Conservation (phyloP, 2,888 invertebrate genomes). For the Rhingia campestris region DNA sequence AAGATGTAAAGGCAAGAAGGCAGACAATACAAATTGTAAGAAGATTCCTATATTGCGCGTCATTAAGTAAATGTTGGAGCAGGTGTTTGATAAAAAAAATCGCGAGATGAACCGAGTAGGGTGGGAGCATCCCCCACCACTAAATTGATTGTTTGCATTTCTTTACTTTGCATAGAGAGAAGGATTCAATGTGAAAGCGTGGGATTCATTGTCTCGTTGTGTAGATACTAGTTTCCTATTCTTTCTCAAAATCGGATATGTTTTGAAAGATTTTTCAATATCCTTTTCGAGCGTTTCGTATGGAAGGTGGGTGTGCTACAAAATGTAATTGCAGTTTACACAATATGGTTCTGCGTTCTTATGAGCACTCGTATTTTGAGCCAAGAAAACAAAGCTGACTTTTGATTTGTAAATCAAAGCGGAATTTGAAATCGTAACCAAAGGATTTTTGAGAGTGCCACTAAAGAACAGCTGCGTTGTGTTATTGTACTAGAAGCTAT, state of each 20-base stretch:
- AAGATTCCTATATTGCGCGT: conserved; percentile 56
- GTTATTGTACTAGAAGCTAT: too few species aligned
- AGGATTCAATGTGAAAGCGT: conserved; percentile 42
- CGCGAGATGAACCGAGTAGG: conserved; percentile 10
- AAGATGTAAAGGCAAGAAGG: conserved; percentile 16
- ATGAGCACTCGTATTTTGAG: too few species aligned
- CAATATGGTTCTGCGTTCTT: not conserved
- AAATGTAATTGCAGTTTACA: not conserved
- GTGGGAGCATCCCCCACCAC: not conserved
- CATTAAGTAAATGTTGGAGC: conserved; percentile 63
- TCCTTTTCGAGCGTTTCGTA: not conserved
- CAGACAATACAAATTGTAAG: conserved; percentile 42
- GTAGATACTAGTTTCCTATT: not conserved
- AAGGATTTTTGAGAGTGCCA: too few species aligned
- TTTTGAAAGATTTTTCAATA: not conserved
- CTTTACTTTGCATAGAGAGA: conserved; percentile 42
- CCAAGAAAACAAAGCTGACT: too few species aligned
- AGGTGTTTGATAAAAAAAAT: conserved; percentile 50
- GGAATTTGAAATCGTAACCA: too few species aligned
- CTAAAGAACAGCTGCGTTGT: too few species aligned
- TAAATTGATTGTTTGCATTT: conserved; percentile 46
- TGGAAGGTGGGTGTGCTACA: not conserved
- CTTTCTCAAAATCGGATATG: not conserved
- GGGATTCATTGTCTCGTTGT: conserved; percentile 37
- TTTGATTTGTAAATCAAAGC: too few species aligned